Conservation (phyloP, 2,113 vertebrate species). For the Lampris megalopsis region DNA sequence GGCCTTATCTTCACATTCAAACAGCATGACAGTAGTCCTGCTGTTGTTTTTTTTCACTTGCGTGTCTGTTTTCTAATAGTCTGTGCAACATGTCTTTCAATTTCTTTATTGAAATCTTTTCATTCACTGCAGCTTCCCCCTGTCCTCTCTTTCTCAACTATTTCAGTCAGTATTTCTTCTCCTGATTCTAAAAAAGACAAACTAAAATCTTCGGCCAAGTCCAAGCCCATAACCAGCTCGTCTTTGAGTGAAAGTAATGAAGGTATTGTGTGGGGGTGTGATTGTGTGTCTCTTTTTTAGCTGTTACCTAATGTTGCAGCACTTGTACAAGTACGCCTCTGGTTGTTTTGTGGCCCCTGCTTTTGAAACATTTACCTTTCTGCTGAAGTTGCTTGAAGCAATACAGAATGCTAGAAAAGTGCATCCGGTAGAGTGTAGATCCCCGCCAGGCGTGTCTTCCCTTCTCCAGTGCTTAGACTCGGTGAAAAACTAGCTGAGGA, state of each 20-base stretch:
- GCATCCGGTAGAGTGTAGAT: too few species aligned
- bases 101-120: constrained; percentile 3
- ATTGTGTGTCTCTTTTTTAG: not conserved
- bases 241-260: constrained; percentile 75
- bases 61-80: constrained; percentile 27
- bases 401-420: too few species aligned
- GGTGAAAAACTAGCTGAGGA: too few species aligned
- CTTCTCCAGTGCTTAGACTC: too few species aligned
- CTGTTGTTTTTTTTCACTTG: too few species aligned
- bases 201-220: constrained; percentile 73
- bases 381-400: too few species aligned
- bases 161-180: constrained; percentile 77
- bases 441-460: too few species aligned
- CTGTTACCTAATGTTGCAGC: not conserved
- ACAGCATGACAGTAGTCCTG: not conserved
- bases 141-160: constrained; percentile 49
- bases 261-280: constrained; percentile 74
- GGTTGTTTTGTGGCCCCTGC: too few species aligned
- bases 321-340: too few species aligned
- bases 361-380: too few species aligned
- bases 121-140: constrained; percentile 5
- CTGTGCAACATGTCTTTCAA: not conserved
- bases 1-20: too few species aligned
- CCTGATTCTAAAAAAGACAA: constrained; percentile 84
- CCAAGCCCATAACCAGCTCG: constrained; percentile 74